Conservation (phyloP, 2,888 invertebrate species). For the Drosophila putrida region DNA sequence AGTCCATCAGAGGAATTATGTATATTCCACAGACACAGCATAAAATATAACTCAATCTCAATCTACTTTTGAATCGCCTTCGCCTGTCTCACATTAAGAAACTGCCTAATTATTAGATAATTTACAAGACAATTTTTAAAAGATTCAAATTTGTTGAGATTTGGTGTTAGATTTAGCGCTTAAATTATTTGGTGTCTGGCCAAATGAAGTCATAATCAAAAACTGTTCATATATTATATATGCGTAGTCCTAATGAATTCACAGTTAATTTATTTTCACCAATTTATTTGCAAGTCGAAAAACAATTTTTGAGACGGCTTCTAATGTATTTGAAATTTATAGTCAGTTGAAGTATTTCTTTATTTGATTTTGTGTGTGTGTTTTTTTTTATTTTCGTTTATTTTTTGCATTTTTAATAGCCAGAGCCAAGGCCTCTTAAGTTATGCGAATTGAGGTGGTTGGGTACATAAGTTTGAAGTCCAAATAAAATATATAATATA, state of each 20-base stretch:
- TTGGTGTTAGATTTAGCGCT: constrained; percentile 22
- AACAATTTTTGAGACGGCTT: constrained; percentile 11
- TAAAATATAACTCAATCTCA: constrained; percentile 67
- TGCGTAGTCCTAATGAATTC: constrained; percentile 55
- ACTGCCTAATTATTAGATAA: constrained; percentile 67
- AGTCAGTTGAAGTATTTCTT: constrained; percentile 20
- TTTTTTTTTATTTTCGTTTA: constrained; percentile 9
- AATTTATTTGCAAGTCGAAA: constrained; percentile 16
- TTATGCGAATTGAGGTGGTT: constrained; percentile 66
- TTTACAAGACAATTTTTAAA: constrained; percentile 59
- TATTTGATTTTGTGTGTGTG: constrained; percentile 15
- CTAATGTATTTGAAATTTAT: constrained; percentile 54
- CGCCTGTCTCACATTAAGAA: constrained; percentile 45
- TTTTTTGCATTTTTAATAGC: constrained; percentile 66
- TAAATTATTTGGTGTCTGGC: constrained; percentile 23
- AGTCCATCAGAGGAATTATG: constrained; percentile 14
- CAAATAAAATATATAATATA: constrained; percentile 74
- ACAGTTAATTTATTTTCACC: constrained; percentile 58
- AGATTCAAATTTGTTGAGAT: constrained; percentile 49
- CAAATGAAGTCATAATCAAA: constrained; percentile 71
- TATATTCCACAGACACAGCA: constrained; percentile 29
- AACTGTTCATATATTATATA: constrained; percentile 54
- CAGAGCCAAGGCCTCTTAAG: constrained; percentile 41
- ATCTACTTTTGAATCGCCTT: constrained; percentile 46
- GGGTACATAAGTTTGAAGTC: constrained; percentile 48